These are phyloP conservation scores for Lucilia cuprina DNA, from an alignment of 1,140 invertebrate species.

Conservation along the genomic window DNA sequence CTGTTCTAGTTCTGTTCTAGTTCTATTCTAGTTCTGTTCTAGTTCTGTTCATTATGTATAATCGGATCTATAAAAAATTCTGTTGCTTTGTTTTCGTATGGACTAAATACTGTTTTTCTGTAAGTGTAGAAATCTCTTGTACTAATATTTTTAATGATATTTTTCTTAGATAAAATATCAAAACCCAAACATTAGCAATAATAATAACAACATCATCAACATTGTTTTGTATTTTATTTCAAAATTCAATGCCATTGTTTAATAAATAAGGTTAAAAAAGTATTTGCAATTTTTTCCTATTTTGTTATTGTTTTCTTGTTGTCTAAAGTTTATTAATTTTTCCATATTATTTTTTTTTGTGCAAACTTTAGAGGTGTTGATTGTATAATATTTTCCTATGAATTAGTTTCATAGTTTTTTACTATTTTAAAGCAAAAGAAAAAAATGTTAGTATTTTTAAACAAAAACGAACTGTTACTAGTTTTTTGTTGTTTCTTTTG, in stretches of 20 bases:
- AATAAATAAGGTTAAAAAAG: background rate
- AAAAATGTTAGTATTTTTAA: background rate
- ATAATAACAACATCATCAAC: background rate
- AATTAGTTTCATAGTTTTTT: background rate
- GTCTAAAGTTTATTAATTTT: background rate
- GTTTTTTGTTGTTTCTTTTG: background rate
- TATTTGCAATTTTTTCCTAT: background rate
- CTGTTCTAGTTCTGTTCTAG: too few species aligned
- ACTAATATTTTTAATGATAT: background rate
- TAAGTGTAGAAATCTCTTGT: background rate
- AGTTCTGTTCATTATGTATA: too few species aligned
- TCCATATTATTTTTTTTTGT: background rate
- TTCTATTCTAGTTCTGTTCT: too few species aligned
- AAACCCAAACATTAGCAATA: background rate
- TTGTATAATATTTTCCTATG: background rate
- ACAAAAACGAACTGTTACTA: background rate
- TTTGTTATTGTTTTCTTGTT: background rate
- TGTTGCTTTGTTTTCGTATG: too few species aligned
- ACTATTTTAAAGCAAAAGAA: background rate
- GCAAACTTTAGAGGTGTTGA: background rate
- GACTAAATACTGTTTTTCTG: background rate
- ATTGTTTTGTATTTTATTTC: constrained; percentile 1
- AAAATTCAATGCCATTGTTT: constrained; percentile 17
- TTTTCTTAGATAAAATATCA: background rate
- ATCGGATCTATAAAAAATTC: too few species aligned